Percentiles rank a stretch among this genome's conserved stretches.
These are phyloP conservation scores for Cepaea hortensis DNA, from an alignment of 2,888 invertebrate genomes.

Conservation along the genomic window DNA sequence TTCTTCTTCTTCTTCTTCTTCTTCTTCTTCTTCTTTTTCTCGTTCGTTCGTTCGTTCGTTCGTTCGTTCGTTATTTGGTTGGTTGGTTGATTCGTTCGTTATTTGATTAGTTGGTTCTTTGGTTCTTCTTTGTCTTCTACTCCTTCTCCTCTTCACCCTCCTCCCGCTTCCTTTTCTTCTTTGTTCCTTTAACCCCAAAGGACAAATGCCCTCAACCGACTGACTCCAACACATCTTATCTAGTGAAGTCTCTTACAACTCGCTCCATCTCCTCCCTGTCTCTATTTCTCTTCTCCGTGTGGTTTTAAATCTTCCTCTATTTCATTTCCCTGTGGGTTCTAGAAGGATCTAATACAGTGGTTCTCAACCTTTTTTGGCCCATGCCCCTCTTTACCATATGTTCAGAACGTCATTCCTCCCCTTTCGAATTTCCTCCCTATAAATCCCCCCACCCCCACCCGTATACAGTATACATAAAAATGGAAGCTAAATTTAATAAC, in stretches of 20 bases:
- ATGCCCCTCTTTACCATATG: too few relatives aligned
- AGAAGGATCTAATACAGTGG: too few relatives aligned
- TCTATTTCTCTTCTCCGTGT: too few relatives aligned
- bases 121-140: background rate
- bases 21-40: conserved; percentile 9
- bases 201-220: background rate
- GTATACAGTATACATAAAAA: too few relatives aligned
- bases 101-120: background rate
- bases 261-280: background rate
- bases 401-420: too few relatives aligned
- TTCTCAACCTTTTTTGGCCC: too few relatives aligned
- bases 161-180: background rate
- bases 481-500: too few relatives aligned
- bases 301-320: too few relatives aligned
- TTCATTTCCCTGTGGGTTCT: too few relatives aligned
- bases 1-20: background rate
- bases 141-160: background rate
- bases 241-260: background rate
- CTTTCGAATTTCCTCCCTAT: too few relatives aligned
- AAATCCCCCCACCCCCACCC: too few relatives aligned
- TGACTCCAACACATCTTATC: background rate
- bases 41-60: conserved; percentile 4
- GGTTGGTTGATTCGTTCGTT: background rate
- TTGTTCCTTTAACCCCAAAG: background rate
- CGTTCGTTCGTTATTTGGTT: too few relatives aligned